Evolutionary conservation across 1,140 invertebrate species (phyloP), one percentile per base, ranked within the genome.

Genomic region (Ips nitidus): DNA sequence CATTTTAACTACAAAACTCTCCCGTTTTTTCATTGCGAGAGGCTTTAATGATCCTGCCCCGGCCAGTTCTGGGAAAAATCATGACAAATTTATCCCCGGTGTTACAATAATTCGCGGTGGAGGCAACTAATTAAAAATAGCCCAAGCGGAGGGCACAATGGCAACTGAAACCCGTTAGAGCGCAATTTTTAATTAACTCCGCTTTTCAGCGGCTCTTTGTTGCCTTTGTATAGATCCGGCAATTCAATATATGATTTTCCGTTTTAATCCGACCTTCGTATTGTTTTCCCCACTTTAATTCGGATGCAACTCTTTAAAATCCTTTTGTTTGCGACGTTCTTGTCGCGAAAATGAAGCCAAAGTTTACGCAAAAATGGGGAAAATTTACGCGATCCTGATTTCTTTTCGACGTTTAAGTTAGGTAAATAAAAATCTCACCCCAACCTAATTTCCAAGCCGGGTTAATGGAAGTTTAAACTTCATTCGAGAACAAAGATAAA

Each of bases 161-260:
- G 56, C 5, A 58, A 58, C 4, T 58, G 56, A 58, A 58, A 58
- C 40, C 41, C 56, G 56, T 58, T 58, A 40, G 52, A 58, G 56
- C 56, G 56, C 38, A 58, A 58, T 58, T 58, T 58, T 58, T 58
- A 58, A 58, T 58, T 58, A 58, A 58, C 56, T 58, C 56, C 5
- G 56, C 8, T 41, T 58, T 58, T 39, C 7, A 22, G 22, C 38
- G 36, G 38, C 6, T 41, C 56, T 58, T 58, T 58, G 56, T 58
- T 58, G 40, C 41, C 56, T 58, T 41, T 58, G 56, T 37, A 58
- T 58, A 55, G 52, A 58, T 40, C 56, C 40, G 4, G 56, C 56
- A 58, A 58, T 58, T 58, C 56, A 58, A 58, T 58, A 58, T 40
- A 58, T 58, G 56, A 58, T 58, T 58, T 41, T 41, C 56, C 56